A percentile compares a stretch with the other conserved stretches of the same genome.
Evolutionary conservation across 92 coral and sea anemone genomes (phyloP).

Genomic region (Epizoanthus illoricatus): DNA sequence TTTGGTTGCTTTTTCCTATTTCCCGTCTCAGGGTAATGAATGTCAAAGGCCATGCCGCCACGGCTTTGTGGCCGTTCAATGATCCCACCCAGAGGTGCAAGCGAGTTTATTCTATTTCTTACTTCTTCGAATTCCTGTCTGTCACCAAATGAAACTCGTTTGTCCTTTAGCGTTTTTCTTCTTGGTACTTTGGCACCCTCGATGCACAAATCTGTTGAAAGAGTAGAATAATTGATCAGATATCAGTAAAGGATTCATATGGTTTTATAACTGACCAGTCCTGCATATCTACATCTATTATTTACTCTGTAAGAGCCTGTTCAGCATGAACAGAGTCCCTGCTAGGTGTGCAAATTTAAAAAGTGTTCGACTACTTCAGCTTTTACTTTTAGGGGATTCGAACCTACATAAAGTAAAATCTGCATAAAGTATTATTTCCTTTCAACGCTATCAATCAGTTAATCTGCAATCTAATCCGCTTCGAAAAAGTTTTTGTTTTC

Average conservation of each 20-base stretch:
- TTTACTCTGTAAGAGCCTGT: too few species aligned
- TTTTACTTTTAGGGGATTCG: too few species aligned
- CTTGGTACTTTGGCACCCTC: conserved; percentile 73
- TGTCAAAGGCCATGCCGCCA: conserved; percentile 90
- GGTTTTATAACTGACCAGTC: too few species aligned
- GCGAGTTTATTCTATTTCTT: conserved; percentile 63
- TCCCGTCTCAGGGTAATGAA: conserved; percentile 89
- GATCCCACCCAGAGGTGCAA: conserved; percentile 64
- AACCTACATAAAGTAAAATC: too few species aligned
- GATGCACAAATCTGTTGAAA: conserved; percentile 61
- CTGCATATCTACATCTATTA: too few species aligned
- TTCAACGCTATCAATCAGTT: background rate
- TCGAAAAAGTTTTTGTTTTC: background rate
- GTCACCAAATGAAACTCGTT: conserved; percentile 68
- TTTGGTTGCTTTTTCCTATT: conserved; percentile 85
- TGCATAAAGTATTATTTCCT: background rate
- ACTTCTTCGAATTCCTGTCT: conserved; percentile 67
- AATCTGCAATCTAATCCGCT: too few species aligned
- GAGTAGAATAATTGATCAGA: background rate
- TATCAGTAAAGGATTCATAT: background rate
- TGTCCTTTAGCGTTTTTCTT: conserved; percentile 76
- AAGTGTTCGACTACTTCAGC: too few species aligned
- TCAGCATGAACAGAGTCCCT: too few species aligned
- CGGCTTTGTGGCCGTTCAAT: conserved; percentile 86
- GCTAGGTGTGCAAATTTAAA: too few species aligned